Evolutionary conservation across 2,113 vertebrate species (phyloP).

Genomic region (Macquaria ambigua): DNA sequence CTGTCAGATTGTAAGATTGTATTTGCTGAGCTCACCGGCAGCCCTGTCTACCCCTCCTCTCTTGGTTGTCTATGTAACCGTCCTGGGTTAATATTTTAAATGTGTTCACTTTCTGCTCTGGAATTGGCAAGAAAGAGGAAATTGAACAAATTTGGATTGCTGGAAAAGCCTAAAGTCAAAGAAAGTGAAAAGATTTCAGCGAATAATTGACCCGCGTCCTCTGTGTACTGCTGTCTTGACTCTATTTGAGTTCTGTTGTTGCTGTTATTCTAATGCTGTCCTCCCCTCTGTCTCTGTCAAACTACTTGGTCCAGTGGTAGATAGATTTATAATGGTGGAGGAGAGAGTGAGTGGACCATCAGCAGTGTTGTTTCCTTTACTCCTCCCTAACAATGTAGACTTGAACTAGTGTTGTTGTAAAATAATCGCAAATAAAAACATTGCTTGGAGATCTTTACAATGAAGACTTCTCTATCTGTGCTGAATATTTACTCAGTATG

Average conservation of each 20-base stretch:
- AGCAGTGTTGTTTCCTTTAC: slow-evolving; percentile 68
- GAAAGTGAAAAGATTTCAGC: slow-evolving; percentile 53
- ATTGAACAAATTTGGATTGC: neutral
- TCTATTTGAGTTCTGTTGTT: slow-evolving; percentile 78
- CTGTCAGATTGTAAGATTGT: slow-evolving; percentile 80
- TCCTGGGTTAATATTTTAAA: slow-evolving; percentile 42
- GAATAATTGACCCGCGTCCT: slow-evolving; percentile 45
- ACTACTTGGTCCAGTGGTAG: slow-evolving; percentile 74
- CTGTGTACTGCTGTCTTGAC: slow-evolving; percentile 66
- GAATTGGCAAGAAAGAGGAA: slow-evolving; percentile 13
- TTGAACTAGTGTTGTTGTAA: slow-evolving; percentile 84
- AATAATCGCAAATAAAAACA: slow-evolving; percentile 82
- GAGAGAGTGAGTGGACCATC: slow-evolving; percentile 57
- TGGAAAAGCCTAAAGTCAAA: slow-evolving; percentile 29
- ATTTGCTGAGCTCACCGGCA: slow-evolving; percentile 71
- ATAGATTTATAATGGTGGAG: slow-evolving; percentile 71
- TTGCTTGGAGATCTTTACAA: slow-evolving; percentile 80
- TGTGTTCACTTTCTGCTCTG: slow-evolving; percentile 21
- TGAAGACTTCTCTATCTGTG: slow-evolving; percentile 34
- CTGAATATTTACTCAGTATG: neutral
- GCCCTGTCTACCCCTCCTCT: slow-evolving; percentile 47
- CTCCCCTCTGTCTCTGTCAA: slow-evolving; percentile 68
- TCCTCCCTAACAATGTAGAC: slow-evolving; percentile 78
- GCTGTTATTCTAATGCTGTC: slow-evolving; percentile 72
- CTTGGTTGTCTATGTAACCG: slow-evolving; percentile 61